Percentiles rank a stretch among this genome's conserved stretches.
phyloP scores from a whole-genome alignment of 2,797 vertebrate genomes.

The Hirundo rustica region DNA sequence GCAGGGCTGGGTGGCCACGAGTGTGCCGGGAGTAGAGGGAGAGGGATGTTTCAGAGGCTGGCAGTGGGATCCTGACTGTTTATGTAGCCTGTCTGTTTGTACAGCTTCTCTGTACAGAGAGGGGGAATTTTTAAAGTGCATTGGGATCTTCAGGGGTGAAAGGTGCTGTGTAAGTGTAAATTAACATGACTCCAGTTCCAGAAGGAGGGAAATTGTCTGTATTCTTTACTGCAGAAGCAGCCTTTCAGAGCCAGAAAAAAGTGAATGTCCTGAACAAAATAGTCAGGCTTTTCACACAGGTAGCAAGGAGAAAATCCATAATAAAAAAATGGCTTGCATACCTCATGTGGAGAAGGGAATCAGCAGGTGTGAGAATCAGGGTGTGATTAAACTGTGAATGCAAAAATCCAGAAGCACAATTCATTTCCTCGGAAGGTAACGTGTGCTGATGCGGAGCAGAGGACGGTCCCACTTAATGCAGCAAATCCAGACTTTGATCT shows the following conservation, averaged over 20 bases:
- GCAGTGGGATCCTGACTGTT: neutral
- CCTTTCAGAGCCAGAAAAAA: neutral
- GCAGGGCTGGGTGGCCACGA: neutral
- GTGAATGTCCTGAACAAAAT: neutral
- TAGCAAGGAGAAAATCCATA: neutral
- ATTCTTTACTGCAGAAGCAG: neutral
- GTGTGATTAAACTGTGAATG: neutral
- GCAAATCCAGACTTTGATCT: conserved; percentile 33
- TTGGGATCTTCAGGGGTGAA: conserved; percentile 2
- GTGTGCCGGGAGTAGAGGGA: neutral
- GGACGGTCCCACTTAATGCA: neutral
- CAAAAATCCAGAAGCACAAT: neutral
- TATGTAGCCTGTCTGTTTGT: neutral
- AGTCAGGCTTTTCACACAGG: neutral
- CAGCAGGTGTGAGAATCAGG: neutral
- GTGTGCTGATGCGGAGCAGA: neutral
- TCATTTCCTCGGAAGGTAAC: neutral
- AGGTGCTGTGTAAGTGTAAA: conserved; percentile 51
- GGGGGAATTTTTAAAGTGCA: neutral
- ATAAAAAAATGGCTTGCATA: neutral
- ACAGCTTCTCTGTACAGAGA: neutral
- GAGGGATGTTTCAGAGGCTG: neutral
- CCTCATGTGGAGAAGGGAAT: neutral
- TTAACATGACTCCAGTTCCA: neutral
- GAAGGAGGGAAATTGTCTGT: neutral